Base-by-base conservation (phyloP, 2,797 vertebrate genomes). In the Labroides dimidiatus region DNA sequence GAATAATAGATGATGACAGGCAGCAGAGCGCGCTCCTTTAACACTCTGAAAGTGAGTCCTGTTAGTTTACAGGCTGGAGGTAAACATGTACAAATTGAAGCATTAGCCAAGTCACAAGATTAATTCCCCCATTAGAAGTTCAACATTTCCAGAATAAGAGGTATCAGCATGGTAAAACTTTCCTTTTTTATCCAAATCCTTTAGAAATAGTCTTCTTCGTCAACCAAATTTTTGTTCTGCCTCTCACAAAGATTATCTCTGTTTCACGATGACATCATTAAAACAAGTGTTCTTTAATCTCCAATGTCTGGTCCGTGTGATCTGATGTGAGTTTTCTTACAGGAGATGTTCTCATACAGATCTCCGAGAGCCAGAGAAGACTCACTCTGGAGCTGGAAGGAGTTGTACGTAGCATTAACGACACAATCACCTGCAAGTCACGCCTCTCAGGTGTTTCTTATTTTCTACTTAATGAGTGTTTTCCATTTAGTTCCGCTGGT, bases 291-390 rank as follows among this genome's bases (percentile, higher is more conserved):
- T 33, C 8, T 6, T 8, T 7, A 9, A 33, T 7, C 30, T 33
- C 30, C 8, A 12, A 13, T 39, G 37, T 39, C 13, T 14, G 13
- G 9, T n/a, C 23, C 2, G 2, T 19, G n/a, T 45, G 3, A 27
- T 50, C 7, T 36, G 16, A 50, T 21, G 27, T 23, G 23, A 6
- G 0, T 78, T 69, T 42, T 72, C 36, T 78, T 84, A 7, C 24
- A 99, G 98, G 98, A 66, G 94, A 98, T 42, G 93, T 98, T 82
- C 84, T 99, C 74, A 90, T 99, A 74, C 95, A 97, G 93, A 96
- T 99, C 85, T 95, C 96, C 0, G 93, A 96, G 67, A 96, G 77
- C 2, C 97, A 99, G 64, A 93, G 91, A 56, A 93, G 89, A 75
- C 83, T 99, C 75, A 96, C 89, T 80, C 74, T 84, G 15, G 96